Evolutionary conservation across 2,888 invertebrate genomes (phyloP).

Genomic region (Smittia sp.): DNA sequence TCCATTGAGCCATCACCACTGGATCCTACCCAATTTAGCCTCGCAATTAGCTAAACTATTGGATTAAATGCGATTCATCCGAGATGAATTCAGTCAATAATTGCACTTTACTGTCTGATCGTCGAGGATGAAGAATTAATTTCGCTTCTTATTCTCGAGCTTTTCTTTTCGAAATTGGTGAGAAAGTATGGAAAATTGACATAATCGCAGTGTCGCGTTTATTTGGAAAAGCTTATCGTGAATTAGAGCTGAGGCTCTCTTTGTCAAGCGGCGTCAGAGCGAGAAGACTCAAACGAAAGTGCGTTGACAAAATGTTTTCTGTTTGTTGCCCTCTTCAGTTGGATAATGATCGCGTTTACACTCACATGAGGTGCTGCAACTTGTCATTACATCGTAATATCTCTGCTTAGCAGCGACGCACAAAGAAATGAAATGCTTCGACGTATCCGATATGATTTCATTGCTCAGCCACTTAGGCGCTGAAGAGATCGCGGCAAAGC

Average conservation of each 20-base stretch:
- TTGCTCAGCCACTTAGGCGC: background rate
- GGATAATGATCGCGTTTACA: background rate
- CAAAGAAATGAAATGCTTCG: background rate
- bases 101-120: too few species aligned
- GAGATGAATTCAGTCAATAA: too few species aligned
- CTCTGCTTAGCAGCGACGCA: background rate
- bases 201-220: background rate
- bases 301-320: background rate
- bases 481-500: background rate
- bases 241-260: constrained; percentile 29
- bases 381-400: background rate
- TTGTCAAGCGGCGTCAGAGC: constrained; percentile 11
- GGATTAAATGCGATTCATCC: too few species aligned
- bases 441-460: background rate
- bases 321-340: background rate
- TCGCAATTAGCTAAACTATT: too few species aligned
- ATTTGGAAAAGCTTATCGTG: background rate
- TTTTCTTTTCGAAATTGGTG: constrained; percentile 7
- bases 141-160: background rate
- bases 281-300: background rate
- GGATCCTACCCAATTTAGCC: too few species aligned
- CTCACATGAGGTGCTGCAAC: background rate
- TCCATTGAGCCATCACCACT: too few species aligned
- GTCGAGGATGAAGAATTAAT: too few species aligned
- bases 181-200: constrained; percentile 30